phyloP scores from a whole-genome alignment of 2,113 vertebrate genomes.

The Romanogobio albipinnatus region DNA sequence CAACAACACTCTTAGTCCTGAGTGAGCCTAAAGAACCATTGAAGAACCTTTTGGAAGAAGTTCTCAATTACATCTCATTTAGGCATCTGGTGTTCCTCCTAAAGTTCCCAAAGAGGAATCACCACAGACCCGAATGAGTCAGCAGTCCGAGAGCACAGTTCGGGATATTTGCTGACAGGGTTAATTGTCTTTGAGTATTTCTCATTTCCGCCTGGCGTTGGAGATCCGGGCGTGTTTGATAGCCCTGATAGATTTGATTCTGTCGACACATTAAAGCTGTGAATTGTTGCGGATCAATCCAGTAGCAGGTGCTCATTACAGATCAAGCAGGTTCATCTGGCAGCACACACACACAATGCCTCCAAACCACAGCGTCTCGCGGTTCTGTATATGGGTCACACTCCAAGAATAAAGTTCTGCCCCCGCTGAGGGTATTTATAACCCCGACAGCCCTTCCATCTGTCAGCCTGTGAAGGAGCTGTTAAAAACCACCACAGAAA shows the following conservation, averaged over 20 bases:
- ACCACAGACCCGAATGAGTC: not conserved
- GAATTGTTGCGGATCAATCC: not conserved
- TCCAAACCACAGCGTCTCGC: not conserved
- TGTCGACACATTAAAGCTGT: not conserved
- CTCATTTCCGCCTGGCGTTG: not conserved
- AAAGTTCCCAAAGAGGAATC: not conserved
- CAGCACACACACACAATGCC: slow-evolving; percentile 5
- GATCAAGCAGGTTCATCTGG: not conserved
- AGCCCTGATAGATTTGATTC: not conserved
- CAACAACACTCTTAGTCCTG: not conserved
- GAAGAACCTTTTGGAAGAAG: not conserved
- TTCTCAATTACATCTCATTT: not conserved
- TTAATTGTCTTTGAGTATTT: not conserved
- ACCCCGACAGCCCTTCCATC: slow-evolving; percentile 31
- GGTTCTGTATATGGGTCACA: slow-evolving; percentile 29
- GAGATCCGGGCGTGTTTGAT: not conserved
- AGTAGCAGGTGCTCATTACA: not conserved
- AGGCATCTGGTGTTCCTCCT: not conserved
- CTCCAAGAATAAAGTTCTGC: slow-evolving; percentile 47
- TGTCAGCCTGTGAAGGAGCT: slow-evolving; percentile 24
- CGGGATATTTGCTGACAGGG: not conserved
- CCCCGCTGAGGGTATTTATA: slow-evolving; percentile 29
- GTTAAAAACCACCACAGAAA: not conserved
- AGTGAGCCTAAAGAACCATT: not conserved
- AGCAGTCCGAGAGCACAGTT: no score